Conservation (phyloP, 2,888 invertebrate species). For the Chaetogeoica ovagalla region DNA sequence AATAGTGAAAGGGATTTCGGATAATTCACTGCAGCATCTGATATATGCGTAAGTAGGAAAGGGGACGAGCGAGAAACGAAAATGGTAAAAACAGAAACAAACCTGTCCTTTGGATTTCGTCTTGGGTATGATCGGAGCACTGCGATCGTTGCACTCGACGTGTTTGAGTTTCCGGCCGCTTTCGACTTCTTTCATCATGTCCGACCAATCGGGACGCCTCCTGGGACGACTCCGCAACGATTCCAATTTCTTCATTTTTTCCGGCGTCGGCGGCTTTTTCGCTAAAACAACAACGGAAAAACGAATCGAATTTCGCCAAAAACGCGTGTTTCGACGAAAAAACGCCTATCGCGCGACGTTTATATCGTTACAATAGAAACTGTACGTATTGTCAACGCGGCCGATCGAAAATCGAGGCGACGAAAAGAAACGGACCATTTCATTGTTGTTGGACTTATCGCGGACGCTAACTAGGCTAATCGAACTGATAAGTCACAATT, state of each 20-base stretch:
- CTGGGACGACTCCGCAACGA: slow-evolving; percentile 74
- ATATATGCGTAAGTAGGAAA: too few species aligned
- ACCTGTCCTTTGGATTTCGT: slow-evolving; percentile 58
- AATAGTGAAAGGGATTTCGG: too few species aligned
- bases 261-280: slow-evolving; percentile 65
- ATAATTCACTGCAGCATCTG: too few species aligned
- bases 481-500: neutral
- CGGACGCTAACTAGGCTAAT: slow-evolving; percentile 29
- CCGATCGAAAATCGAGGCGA: neutral
- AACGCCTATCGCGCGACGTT: too few species aligned
- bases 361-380: too few species aligned
- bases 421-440: slow-evolving; percentile 11
- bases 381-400: too few species aligned
- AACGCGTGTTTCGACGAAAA: neutral
- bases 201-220: slow-evolving; percentile 83
- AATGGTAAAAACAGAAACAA: neutral
- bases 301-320: neutral
- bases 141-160: slow-evolving; percentile 83
- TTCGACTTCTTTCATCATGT: slow-evolving; percentile 91
- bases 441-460: slow-evolving; percentile 9
- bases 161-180: slow-evolving; percentile 76
- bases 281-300: neutral
- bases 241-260: slow-evolving; percentile 72
- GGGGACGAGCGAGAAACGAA: neutral
- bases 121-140: slow-evolving; percentile 62